Conservation (phyloP, 2,888 invertebrate species). For the Capitulum mitella region DNA sequence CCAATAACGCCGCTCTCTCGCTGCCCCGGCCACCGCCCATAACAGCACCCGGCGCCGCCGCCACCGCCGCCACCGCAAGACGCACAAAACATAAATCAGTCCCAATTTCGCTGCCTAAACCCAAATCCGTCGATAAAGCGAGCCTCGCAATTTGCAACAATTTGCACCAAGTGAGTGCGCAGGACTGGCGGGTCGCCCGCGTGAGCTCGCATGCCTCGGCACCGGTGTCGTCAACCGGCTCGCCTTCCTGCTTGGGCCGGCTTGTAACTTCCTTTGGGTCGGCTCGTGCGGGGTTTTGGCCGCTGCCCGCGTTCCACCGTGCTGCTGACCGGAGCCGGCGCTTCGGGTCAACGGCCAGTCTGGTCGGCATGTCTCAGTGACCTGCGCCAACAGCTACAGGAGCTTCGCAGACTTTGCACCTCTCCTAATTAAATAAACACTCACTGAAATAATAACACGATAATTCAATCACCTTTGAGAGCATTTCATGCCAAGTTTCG, state of each 20-base stretch:
- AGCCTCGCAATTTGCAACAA: neutral
- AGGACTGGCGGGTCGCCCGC: neutral
- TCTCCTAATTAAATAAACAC: too few relatives aligned
- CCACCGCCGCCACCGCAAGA: neutral
- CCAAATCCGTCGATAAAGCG: neutral
- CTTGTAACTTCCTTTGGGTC: neutral
- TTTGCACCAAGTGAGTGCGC: neutral
- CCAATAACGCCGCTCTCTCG: neutral
- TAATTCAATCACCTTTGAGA: too few relatives aligned
- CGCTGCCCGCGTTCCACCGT: neutral
- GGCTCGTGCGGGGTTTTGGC: neutral
- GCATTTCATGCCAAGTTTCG: too few relatives aligned
- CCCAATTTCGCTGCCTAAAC: neutral
- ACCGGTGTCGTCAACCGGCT: neutral
- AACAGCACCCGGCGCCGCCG: neutral
- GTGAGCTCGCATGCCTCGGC: neutral
- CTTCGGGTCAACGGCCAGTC: neutral
- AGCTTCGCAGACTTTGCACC: too few relatives aligned
- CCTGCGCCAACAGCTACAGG: too few relatives aligned
- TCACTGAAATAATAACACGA: too few relatives aligned
- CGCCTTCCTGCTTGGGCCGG: neutral
- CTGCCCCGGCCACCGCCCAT: neutral
- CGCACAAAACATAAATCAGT: neutral
- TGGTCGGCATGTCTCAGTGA: neutral
- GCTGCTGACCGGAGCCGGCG: neutral